phyloP scores from a whole-genome alignment of 2,797 vertebrate genomes.

The Lophotriccus pileatus region DNA sequence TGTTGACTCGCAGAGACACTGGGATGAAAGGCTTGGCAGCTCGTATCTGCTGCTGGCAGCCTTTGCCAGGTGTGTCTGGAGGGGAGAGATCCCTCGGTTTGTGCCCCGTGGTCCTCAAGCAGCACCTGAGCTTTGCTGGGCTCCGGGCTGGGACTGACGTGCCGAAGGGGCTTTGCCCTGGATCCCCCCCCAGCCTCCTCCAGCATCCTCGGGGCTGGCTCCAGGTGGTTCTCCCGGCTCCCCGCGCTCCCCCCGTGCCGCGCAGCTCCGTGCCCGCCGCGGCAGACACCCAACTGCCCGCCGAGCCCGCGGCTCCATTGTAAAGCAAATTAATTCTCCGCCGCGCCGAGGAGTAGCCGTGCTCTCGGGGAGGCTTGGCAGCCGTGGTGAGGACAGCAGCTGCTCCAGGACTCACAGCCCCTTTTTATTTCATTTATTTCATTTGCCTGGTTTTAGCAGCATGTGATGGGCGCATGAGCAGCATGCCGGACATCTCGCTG shows the following conservation, averaged over 20 bases:
- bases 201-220: neutral
- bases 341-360: neutral
- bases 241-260: rapidly evolving
- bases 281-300: neutral
- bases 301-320: neutral
- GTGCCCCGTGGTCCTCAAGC: rapidly evolving
- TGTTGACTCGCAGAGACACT: neutral
- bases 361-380: slow-evolving; percentile 3
- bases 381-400: neutral
- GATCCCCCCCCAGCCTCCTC: neutral
- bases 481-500: rapidly evolving
- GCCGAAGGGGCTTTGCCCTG: neutral
- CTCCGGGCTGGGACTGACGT: too few relatives aligned
- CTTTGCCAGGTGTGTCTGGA: neutral
- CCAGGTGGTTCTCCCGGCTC: neutral
- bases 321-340: slow-evolving; percentile 15
- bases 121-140: neutral
- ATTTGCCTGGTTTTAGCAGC: neutral
- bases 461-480: neutral
- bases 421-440: neutral
- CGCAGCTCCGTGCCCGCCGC: neutral
- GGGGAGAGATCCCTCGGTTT: rapidly evolving
- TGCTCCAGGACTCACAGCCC: neutral
- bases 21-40: neutral
- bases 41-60: neutral